Evolutionary conservation across 2,888 invertebrate genomes (phyloP).

Genomic region (Galerucella nymphaeae): DNA sequence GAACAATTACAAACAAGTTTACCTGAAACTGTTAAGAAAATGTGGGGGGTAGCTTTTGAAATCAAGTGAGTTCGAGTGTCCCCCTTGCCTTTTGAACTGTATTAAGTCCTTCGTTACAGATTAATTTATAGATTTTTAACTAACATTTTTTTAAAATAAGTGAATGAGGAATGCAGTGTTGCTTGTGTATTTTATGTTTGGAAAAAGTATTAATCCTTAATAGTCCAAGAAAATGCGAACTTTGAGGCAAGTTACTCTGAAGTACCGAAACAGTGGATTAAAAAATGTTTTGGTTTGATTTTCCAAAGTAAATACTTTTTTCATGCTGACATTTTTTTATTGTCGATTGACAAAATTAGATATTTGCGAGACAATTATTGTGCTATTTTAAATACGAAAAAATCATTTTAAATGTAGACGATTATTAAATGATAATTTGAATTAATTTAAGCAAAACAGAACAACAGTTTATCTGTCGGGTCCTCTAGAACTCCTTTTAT

Average conservation of each 20-base stretch:
- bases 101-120: background rate
- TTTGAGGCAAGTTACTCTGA: no score
- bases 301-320: no score
- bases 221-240: no score
- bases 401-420: no score
- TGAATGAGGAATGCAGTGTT: background rate
- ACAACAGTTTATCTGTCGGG: no score
- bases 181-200: background rate
- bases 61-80: conserved; percentile 49
- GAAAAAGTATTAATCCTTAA: background rate
- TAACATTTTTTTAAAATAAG: background rate
- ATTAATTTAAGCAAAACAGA: no score
- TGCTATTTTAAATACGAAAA: background rate
- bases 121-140: conserved; percentile 3
- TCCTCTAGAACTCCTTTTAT: no score
- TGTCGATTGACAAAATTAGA: background rate
- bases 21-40: conserved; percentile 53
- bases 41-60: conserved; percentile 52
- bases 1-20: conserved; percentile 52
- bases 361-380: background rate
- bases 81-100: conserved; percentile 9
- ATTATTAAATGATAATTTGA: no score
- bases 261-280: no score
- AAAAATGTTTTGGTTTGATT: no score
- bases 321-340: no score